phyloP scores from a whole-genome alignment of 2,797 vertebrate species.

The Megalops cyprinoides region DNA sequence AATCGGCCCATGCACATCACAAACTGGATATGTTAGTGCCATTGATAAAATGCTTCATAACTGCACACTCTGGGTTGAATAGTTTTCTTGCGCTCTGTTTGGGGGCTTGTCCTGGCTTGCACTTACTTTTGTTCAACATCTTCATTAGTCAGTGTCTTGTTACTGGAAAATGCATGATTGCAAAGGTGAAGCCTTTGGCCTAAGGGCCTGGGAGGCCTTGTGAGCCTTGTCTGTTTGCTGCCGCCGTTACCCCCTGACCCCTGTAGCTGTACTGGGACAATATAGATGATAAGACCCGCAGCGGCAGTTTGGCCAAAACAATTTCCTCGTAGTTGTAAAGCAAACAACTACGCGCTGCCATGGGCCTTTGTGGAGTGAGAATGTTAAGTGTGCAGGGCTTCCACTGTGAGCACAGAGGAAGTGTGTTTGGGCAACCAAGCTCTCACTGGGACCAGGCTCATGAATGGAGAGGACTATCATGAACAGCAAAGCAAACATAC shows the following conservation, averaged over 20 bases:
- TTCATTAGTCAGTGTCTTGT: conserved; percentile 15
- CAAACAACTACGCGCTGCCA: neutral
- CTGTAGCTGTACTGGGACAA: neutral
- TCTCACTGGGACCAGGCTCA: neutral
- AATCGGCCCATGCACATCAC: neutral
- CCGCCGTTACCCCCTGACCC: neutral
- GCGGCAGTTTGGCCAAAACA: neutral
- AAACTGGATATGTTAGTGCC: neutral
- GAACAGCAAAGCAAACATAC: neutral
- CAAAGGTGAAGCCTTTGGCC: neutral
- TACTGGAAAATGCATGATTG: conserved; percentile 4
- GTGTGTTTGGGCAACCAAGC: neutral
- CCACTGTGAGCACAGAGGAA: too few species aligned
- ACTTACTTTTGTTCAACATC: neutral
- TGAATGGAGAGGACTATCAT: neutral
- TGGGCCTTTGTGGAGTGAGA: neutral
- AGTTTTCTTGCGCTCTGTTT: neutral
- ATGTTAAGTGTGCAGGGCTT: neutral
- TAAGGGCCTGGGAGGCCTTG: neutral
- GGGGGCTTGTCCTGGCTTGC: conserved; percentile 8
- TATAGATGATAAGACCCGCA: neutral
- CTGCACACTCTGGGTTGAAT: neutral
- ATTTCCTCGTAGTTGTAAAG: neutral
- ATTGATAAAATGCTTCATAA: neutral
- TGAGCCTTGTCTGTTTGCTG: neutral